A percentile compares a stretch with the other conserved stretches of the same genome.
Evolutionary conservation across 2,888 invertebrate genomes (phyloP).

Genomic region (Periphyllus acericola): DNA sequence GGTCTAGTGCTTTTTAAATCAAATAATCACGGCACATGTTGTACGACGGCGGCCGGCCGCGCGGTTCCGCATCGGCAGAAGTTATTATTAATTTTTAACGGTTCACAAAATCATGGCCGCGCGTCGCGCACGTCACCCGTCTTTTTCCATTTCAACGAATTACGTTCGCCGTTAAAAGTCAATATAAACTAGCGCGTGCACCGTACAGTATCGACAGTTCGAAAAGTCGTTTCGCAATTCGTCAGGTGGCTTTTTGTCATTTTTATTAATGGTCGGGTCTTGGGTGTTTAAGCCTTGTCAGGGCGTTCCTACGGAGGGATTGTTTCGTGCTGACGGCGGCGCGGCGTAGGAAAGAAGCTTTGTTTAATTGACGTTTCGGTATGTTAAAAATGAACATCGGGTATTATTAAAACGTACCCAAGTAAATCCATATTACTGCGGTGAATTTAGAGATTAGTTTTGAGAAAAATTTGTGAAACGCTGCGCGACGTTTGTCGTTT

Average conservation of each 20-base stretch:
- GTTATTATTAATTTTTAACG: constrained; percentile 7
- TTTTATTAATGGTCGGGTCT: constrained; percentile 1
- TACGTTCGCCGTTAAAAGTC: neutral
- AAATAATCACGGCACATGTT: neutral
- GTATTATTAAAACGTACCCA: constrained; percentile 1
- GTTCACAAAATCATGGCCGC: neutral
- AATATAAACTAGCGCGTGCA: neutral
- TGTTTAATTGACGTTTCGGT: constrained; percentile 10
- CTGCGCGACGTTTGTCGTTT: too few relatives aligned
- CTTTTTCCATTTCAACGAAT: neutral
- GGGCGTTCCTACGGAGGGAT: neutral
- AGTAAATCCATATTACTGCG: constrained; percentile 5
- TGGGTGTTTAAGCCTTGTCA: neutral
- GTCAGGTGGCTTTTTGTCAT: neutral
- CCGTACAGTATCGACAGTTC: neutral
- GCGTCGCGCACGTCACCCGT: neutral
- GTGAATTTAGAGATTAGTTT: too few relatives aligned
- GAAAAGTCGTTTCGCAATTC: neutral
- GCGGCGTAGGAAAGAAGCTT: constrained; percentile 1
- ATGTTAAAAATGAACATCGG: constrained; percentile 5
- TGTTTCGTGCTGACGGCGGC: constrained; percentile 1
- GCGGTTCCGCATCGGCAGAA: too few relatives aligned
- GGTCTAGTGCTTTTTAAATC: neutral
- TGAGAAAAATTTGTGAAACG: too few relatives aligned
- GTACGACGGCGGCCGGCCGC: neutral